Base-by-base conservation (phyloP, 2,797 vertebrate species). In the Enteromius viviparus region DNA sequence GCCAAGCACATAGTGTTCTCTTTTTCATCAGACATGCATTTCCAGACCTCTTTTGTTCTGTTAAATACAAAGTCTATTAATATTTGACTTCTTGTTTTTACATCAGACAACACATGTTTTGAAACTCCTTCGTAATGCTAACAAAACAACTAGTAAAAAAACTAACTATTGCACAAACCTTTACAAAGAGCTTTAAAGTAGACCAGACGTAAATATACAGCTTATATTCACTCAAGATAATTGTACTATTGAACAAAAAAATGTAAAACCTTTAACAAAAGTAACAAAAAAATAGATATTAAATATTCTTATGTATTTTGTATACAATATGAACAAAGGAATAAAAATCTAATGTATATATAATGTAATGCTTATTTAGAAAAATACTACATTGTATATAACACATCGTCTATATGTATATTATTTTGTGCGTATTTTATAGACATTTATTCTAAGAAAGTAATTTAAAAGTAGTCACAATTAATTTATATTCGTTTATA, bases 1-100 rank as follows among this genome's bases (percentile, higher is more conserved):
- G 69, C 45, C 79, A 70, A 83, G 81, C 34, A 85, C 84, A 85
- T 64, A 17, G 32, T 53, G 76, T 83, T 80, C 70, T 51, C 32
- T 74, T 6, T 42, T 69, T 40, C 21, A 47, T 42, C 65, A 76
- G 69, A 78, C 65, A 12, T 60, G 14, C 45, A 32, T 40, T 64
- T 51, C 2, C 37, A 9, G 32, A 49, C 29, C 75, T 78, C 37
- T 70, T 74, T 76, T 53, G n/a, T 29, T 58, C 62, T 42, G 32
- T 66, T 40, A 66, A 82, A 66, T 14, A 21, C 19, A 68, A 10
- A 32, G 17, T 58, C 47, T 55, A 17, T 12, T 49, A 34, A 51
- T 53, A 5, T 66, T 42, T 64, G 1, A 47, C 76, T n/a, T 34
- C 7, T 58, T 81, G 42, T 81, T 47, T 64, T 29, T 49, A 47